Conservation (phyloP, 2,797 vertebrate species). For the Chloroceryle amazona region DNA sequence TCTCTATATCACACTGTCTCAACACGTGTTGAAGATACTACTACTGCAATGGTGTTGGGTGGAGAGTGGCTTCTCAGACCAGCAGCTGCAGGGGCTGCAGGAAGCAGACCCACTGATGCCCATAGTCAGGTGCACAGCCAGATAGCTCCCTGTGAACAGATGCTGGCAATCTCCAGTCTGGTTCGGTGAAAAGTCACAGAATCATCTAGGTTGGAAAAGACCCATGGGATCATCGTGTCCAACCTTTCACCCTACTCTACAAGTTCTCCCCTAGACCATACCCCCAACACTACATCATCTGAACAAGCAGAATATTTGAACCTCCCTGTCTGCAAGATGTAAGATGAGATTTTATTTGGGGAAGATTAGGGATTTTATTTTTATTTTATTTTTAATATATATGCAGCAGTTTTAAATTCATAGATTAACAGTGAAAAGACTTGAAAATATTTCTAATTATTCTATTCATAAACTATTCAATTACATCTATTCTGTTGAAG, state of each 20-base stretch:
- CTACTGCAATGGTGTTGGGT: neutral
- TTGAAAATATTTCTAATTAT: conserved; percentile 15
- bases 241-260: no score
- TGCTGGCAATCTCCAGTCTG: neutral
- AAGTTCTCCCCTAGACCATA: no score
- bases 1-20: neutral
- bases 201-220: no score
- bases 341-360: neutral
- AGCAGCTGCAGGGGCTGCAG: neutral
- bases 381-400: no score
- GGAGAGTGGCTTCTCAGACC: neutral
- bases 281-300: neutral
- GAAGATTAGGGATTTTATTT: neutral
- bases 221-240: no score
- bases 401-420: neutral
- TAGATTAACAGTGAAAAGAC: neutral
- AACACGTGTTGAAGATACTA: fast-evolving
- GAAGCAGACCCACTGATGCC: neutral
- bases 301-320: neutral
- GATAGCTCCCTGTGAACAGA: neutral
- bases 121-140: neutral
- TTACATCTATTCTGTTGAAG: conserved; percentile 21
- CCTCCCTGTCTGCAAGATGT: neutral
- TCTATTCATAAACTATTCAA: neutral
- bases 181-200: neutral